Conservation (phyloP, 2,797 vertebrate genomes). For the Merluccius polli region DNA sequence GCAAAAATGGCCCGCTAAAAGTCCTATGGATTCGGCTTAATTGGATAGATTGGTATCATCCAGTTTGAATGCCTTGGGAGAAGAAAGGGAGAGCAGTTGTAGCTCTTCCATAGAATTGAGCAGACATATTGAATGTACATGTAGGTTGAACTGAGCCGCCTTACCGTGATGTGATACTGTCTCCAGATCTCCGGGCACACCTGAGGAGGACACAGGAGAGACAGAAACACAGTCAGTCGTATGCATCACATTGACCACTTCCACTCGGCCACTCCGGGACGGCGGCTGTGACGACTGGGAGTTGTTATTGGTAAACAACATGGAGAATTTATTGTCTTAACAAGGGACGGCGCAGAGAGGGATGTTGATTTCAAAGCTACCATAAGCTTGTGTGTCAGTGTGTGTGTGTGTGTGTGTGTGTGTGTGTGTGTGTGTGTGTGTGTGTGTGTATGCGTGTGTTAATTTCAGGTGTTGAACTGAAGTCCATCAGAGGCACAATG, state of each 20-base stretch:
- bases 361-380: neutral
- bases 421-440: neutral
- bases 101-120: neutral
- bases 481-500: conserved; percentile 9
- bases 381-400: neutral
- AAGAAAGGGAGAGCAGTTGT: neutral
- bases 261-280: neutral
- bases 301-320: neutral
- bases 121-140: neutral
- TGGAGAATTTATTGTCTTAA: neutral
- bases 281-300: neutral
- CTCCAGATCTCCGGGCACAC: conserved; percentile 97
- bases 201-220: conserved; percentile 64
- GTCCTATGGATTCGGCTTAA: neutral
- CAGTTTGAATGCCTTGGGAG: neutral
- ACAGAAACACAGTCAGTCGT: neutral
- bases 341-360: neutral
- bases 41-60: neutral
- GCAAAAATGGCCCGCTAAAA: neutral
- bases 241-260: neutral
- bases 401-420: neutral
- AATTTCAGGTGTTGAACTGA: neutral
- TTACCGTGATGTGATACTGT: conserved; percentile 97
- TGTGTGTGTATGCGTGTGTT: neutral
- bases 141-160: conserved; percentile 48